These are phyloP conservation scores for Cydia amplana DNA, from an alignment of 1,140 invertebrate species.

Conservation along the genomic window DNA sequence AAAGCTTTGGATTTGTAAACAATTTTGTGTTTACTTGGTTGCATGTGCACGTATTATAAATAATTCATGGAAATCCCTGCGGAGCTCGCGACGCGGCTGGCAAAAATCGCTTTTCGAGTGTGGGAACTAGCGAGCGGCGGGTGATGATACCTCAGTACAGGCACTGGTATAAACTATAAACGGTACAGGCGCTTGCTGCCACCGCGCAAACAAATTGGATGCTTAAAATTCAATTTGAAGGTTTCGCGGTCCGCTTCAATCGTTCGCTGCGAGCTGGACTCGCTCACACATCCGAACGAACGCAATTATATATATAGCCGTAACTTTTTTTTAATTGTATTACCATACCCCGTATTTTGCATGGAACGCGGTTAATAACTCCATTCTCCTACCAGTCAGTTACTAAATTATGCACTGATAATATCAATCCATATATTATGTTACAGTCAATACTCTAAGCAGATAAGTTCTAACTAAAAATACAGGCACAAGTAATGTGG, in stretches of 20 bases:
- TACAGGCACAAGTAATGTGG: no score
- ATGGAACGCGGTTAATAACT: not conserved
- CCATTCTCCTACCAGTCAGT: not conserved
- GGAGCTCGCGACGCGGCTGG: slow-evolving; percentile 49
- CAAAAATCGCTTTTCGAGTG: slow-evolving; percentile 69
- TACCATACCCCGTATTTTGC: not conserved
- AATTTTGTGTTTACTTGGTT: slow-evolving; percentile 34
- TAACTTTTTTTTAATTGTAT: slow-evolving; percentile 58
- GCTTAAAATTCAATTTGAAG: slow-evolving; percentile 79
- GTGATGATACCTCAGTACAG: slow-evolving; percentile 35
- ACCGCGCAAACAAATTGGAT: slow-evolving; percentile 75
- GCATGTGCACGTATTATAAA: slow-evolving; percentile 50
- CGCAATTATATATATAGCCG: slow-evolving; percentile 64
- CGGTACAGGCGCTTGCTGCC: slow-evolving; percentile 50
- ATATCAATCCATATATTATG: no score
- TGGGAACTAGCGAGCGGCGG: slow-evolving; percentile 51
- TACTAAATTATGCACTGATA: not conserved
- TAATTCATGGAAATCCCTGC: slow-evolving; percentile 64
- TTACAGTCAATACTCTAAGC: no score
- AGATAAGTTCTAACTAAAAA: no score
- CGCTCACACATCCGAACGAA: slow-evolving; percentile 64
- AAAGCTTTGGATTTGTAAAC: slow-evolving; percentile 35
- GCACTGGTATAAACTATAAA: slow-evolving; percentile 60
- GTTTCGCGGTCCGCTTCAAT: slow-evolving; percentile 75
- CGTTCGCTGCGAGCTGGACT: slow-evolving; percentile 62